These are phyloP conservation scores for Drosophila affinis DNA, from an alignment of 2,888 invertebrate genomes.

Conservation along the genomic window DNA sequence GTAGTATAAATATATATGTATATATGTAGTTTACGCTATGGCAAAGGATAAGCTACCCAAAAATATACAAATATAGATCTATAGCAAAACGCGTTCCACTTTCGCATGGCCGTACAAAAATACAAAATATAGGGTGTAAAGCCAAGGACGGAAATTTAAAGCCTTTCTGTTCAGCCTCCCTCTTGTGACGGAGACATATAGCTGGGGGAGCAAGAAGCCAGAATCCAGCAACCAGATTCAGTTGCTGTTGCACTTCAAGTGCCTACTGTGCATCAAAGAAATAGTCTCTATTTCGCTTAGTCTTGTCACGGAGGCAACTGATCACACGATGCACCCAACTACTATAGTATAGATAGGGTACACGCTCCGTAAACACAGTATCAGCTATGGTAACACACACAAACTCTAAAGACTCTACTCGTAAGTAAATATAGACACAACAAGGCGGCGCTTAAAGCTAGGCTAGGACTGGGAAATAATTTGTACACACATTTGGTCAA, in stretches of 20 bases:
- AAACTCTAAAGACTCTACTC: conserved; percentile 28
- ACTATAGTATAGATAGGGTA: neutral
- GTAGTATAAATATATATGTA: conserved; percentile 10
- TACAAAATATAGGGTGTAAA: conserved; percentile 21
- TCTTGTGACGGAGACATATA: neutral
- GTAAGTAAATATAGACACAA: conserved; percentile 14
- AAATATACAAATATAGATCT: neutral
- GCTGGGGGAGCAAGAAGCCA: neutral
- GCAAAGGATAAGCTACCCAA: neutral
- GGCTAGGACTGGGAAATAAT: conserved; percentile 25
- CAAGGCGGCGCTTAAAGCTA: conserved; percentile 27
- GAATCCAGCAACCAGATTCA: conserved; percentile 17
- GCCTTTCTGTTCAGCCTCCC: conserved; percentile 43
- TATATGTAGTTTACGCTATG: conserved; percentile 9
- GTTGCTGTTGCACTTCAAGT: conserved; percentile 12
- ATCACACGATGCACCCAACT: no score
- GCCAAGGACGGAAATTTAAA: conserved; percentile 66
- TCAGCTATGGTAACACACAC: conserved; percentile 24
- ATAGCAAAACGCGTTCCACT: conserved; percentile 22
- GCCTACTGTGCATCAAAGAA: conserved; percentile 25
- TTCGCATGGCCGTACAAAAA: conserved; percentile 6
- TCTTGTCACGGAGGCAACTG: conserved; percentile 9
- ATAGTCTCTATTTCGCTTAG: conserved; percentile 15
- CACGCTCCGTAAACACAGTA: conserved; percentile 1
- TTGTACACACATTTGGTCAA: conserved; percentile 13